phyloP scores from a whole-genome alignment of 2,797 vertebrate species.

The Sebastes hopkinsi region DNA sequence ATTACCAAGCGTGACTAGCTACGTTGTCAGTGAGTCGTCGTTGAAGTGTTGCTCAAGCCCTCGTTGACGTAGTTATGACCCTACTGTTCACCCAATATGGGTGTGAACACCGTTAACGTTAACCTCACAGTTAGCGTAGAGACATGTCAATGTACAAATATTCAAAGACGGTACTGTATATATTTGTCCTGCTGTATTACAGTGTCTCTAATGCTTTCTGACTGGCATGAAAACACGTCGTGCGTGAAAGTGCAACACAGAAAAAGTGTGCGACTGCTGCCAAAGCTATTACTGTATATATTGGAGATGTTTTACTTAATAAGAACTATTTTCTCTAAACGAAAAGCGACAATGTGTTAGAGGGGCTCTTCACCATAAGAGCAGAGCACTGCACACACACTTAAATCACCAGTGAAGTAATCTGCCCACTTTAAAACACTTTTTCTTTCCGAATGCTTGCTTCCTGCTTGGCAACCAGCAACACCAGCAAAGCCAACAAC shows the following conservation, averaged over 20 bases:
- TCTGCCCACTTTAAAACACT: not conserved
- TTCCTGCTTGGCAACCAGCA: slow-evolving; percentile 36
- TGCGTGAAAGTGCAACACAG: not conserved
- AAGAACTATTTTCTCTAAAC: not conserved
- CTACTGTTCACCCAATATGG: too few relatives aligned
- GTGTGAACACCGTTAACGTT: too few relatives aligned
- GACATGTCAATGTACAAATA: too few relatives aligned
- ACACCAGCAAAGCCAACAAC: slow-evolving; percentile 16
- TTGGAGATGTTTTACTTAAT: not conserved
- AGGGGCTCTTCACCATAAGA: not conserved
- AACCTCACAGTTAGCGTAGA: too few relatives aligned
- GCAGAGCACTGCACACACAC: not conserved
- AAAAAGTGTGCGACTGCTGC: not conserved
- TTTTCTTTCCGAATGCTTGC: not conserved
- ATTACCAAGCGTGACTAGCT: too few relatives aligned
- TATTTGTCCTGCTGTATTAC: not conserved
- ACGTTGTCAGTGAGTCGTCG: too few relatives aligned
- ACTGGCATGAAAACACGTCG: not conserved
- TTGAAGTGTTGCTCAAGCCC: too few relatives aligned
- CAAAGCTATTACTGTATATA: not conserved
- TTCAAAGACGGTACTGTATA: too few relatives aligned
- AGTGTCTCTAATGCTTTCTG: not conserved
- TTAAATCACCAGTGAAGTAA: not conserved
- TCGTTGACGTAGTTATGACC: too few relatives aligned
- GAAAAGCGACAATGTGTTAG: not conserved